A percentile compares a stretch with the other conserved stretches of the same genome.
These are phyloP conservation scores for Drosophila fuyamai DNA, from an alignment of 1,140 invertebrate genomes.

Conservation along the genomic window DNA sequence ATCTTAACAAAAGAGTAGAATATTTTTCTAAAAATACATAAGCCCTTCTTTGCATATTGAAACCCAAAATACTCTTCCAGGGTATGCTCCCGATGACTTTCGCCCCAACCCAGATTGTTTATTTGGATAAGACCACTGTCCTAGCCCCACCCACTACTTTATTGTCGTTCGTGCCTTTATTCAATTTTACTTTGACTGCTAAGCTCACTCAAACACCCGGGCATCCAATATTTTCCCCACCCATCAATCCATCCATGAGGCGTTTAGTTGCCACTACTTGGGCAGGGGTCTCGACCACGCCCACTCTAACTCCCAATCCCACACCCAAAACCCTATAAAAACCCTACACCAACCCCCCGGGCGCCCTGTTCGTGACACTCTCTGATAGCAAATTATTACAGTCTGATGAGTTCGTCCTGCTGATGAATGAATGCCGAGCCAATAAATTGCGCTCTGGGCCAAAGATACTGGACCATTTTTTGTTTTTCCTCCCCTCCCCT, in stretches of 20 bases:
- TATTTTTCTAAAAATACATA: neutral
- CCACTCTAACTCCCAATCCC: neutral
- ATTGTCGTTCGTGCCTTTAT: conserved; percentile 66
- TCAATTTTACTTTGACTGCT: conserved; percentile 77
- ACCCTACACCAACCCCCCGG: conserved; percentile 2
- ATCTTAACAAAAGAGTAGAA: neutral
- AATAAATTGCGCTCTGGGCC: conserved; percentile 76
- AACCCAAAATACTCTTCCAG: conserved; percentile 11
- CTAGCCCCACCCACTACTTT: conserved; percentile 8
- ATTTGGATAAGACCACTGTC: conserved; percentile 19
- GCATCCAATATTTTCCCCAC: neutral
- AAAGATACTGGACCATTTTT: conserved; percentile 48
- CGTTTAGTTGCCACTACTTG: conserved; percentile 53
- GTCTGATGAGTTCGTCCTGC: conserved; percentile 77
- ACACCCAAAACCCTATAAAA: conserved; percentile 8
- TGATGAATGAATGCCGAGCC: conserved; percentile 77
- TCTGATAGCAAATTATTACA: conserved; percentile 82
- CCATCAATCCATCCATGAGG: neutral
- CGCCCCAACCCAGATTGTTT: conserved; percentile 7
- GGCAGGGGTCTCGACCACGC: neutral
- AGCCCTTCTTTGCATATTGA: conserved; percentile 9
- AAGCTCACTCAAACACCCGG: conserved; percentile 24
- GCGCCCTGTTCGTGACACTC: conserved; percentile 64
- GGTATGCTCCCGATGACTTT: conserved; percentile 26
- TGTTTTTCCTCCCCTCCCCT: conserved; percentile 3